Evolutionary conservation across 2,888 invertebrate genomes (phyloP), one percentile per base, ranked within the genome.

Genomic region (Choreutis nemorana): DNA sequence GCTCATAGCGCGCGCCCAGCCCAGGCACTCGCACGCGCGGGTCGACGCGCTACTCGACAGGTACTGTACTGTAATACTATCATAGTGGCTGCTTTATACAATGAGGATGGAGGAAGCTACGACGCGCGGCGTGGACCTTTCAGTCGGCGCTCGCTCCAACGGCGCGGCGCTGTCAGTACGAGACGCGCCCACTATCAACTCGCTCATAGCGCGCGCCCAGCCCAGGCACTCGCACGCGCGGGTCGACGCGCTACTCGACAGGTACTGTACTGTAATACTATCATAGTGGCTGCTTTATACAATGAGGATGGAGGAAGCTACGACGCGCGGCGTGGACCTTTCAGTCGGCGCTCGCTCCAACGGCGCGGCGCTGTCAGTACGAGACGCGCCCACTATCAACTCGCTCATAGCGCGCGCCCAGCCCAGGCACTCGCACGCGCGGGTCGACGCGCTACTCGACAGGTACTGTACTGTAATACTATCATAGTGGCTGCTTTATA

Each of bases 311-410:
- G n/a, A n/a, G n/a, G n/a, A n/a, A 6, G 78, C 79, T 20, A 78
- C 80, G 1, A 79, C 80, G 25, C 80, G 79, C 0, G 80, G 79
- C 38, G 75, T 75, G 42, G 73, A 75, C 37, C 33, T 61, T 28
- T n/a, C 53, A 82, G 7, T n/a, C 54, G 66, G 43, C 65, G 77
- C 73, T 73, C 42, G 37, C 29, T 27, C 6, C 9, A 16, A n/a
- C 73, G 28, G 63, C 10, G 65, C 71, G 37, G 78, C 83, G 42
- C 71, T 86, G 24, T 84, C 83, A 23, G 84, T 85, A 27, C 66
- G 85, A 23, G 85, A 85, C 59, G 82, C 85, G 30, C 83, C 83
- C 48, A 84, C 85, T 49, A 85, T 85, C 47, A 84, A 85, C 67
- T 83, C 83, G 42, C 62, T 84, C 30, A 81, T 77, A 13, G 64